Base-by-base conservation (phyloP, 2,888 invertebrate genomes). In the Boloria euphrosyne region DNA sequence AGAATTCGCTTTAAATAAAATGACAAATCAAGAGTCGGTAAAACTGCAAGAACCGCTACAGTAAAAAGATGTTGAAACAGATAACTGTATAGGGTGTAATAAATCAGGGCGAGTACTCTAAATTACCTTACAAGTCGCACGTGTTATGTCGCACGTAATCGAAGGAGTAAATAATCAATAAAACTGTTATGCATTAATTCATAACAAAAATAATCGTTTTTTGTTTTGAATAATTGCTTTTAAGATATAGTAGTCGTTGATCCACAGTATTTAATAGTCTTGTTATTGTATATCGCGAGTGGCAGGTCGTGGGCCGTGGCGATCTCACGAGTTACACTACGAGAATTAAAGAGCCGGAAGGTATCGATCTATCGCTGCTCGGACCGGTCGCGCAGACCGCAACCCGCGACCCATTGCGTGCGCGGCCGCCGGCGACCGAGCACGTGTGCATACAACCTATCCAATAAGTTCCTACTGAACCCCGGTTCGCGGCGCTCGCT, bases 301-400 rank as follows among this genome's bases (percentile, higher is more conserved):
- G 31, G 31, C 10, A 38, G 31, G 50, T 13, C 13, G 18, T 50
- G 17, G 31, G 50, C 4, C 13, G 18, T 50, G 17, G 10, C 13
- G 50, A 22, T 13, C 14, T 50, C 13, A 3, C 10, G 31, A 38
- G 31, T 13, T 27, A 3, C 46, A 27, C 16, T 22, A 43, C 38
- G 61, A 49, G 49, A 13, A 31, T 27, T 55, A 18, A 51, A 61
- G 18, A 54, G 61, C 61, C 43, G 54, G 63, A 59, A 64, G 57
- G 47, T 50, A 61, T 57, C 46, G 54, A 61, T 67, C 47, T 64
- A 51, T 52, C 51, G 54, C 47, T 52, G 51, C 31, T 31, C 27
- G 18, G 62, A 67, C 65, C 65, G 62, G 67, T 67, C 62, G 46
- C 22, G 50, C n/a, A 51, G 47, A 18, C 53, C 62, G 49, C 62